Evolutionary conservation across 1,140 invertebrate species (phyloP).

Genomic region (Ooceraea biroi): DNA sequence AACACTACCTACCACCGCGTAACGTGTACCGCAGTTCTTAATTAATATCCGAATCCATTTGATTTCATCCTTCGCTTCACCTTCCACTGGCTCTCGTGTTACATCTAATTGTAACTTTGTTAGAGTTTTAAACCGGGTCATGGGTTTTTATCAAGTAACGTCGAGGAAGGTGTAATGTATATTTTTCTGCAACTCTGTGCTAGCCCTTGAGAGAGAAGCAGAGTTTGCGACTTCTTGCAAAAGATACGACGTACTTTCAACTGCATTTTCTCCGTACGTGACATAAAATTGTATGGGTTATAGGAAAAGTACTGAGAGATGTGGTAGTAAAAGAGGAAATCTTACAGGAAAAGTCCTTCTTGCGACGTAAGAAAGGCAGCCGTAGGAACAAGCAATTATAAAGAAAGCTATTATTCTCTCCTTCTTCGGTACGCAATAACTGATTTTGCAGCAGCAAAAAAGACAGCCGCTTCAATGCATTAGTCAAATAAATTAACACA

Average conservation of each 20-base stretch:
- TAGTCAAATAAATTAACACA: too few species aligned
- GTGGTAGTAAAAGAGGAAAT: not conserved
- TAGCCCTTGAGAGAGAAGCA: not conserved
- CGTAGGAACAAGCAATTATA: constrained; percentile 17
- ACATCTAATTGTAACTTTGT: constrained; percentile 9
- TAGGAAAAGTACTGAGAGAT: not conserved
- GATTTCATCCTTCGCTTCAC: not conserved
- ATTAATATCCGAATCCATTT: constrained; percentile 11
- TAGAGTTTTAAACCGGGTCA: constrained; percentile 12
- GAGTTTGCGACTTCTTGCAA: not conserved
- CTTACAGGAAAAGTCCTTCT: not conserved
- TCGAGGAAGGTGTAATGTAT: not conserved
- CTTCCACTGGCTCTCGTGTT: constrained; percentile 14
- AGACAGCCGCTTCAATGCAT: too few species aligned
- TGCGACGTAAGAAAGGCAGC: not conserved
- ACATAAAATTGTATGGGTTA: not conserved
- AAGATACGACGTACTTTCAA: not conserved
- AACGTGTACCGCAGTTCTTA: not conserved
- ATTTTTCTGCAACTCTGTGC: constrained; percentile 4
- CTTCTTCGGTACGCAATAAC: not conserved
- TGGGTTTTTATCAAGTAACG: not conserved
- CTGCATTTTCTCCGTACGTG: not conserved
- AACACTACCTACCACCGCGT: too few species aligned
- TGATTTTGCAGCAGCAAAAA: not conserved
- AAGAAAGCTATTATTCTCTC: not conserved